These are phyloP conservation scores for Sinosuthora webbiana DNA, from an alignment of 2,113 vertebrate species.

Conservation along the genomic window DNA sequence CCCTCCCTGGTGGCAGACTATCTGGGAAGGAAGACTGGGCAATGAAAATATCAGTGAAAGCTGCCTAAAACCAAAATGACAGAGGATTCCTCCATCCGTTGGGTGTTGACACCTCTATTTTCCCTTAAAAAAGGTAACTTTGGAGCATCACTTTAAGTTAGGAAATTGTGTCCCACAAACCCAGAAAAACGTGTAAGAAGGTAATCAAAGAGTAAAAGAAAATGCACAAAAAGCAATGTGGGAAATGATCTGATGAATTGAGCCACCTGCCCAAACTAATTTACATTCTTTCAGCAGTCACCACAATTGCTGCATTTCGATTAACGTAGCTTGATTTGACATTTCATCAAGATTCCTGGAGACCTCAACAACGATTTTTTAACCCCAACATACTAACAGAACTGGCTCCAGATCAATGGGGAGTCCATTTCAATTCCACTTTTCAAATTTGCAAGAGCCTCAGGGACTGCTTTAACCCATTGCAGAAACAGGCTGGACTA, in stretches of 20 bases:
- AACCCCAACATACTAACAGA: neutral
- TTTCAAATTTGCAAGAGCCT: neutral
- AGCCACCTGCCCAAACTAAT: neutral
- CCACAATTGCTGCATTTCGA: neutral
- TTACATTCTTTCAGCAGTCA: conserved; percentile 1
- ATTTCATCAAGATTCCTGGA: conserved; percentile 13
- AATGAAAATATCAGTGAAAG: neutral
- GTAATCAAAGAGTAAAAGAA: neutral
- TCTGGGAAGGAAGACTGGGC: neutral
- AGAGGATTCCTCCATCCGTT: neutral
- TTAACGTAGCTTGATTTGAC: neutral
- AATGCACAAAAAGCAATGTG: neutral
- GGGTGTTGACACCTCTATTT: neutral
- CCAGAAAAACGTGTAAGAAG: neutral
- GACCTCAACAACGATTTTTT: neutral
- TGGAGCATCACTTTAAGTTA: neutral
- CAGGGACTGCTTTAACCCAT: neutral
- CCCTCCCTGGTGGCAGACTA: neutral
- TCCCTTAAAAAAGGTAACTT: neutral
- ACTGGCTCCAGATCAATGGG: neutral
- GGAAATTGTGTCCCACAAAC: neutral
- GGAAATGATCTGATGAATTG: neutral
- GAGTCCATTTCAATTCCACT: conserved; percentile 12
- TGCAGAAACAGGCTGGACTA: neutral
- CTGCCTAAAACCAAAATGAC: neutral